Conservation (phyloP, 1,140 invertebrate genomes). For the Calliopsis andreniformis region DNA sequence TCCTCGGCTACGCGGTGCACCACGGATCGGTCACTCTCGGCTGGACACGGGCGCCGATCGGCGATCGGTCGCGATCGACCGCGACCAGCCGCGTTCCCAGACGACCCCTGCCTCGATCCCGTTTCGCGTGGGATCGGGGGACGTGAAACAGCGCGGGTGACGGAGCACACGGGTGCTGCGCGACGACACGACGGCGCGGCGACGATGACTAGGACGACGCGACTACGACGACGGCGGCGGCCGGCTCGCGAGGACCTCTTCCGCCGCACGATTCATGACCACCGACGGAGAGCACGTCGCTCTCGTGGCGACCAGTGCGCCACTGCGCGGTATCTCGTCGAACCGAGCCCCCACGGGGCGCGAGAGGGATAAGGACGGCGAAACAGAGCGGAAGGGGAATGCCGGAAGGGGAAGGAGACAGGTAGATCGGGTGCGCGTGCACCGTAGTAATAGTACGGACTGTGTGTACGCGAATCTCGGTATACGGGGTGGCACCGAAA, state of each 20-base stretch:
- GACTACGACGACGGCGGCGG: slow-evolving; percentile 43
- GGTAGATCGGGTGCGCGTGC: slow-evolving; percentile 38
- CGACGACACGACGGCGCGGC: slow-evolving; percentile 29
- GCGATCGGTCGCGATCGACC: too few relatives aligned
- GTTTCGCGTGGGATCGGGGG: too few relatives aligned
- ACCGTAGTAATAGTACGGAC: slow-evolving; percentile 23
- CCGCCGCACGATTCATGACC: slow-evolving; percentile 60
- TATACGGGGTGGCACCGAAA: not conserved
- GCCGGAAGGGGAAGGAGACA: slow-evolving; percentile 34
- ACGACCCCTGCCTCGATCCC: too few relatives aligned
- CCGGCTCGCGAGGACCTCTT: slow-evolving; percentile 60
- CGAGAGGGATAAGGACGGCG: slow-evolving; percentile 28
- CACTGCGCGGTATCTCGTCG: slow-evolving; percentile 55
- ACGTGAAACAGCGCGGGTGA: not conserved
- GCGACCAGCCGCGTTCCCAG: too few relatives aligned
- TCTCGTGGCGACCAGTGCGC: slow-evolving; percentile 59
- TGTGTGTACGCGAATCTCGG: too few relatives aligned
- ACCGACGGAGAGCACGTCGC: slow-evolving; percentile 57
- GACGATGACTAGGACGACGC: slow-evolving; percentile 34
- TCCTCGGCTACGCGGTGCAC: slow-evolving; percentile 12
- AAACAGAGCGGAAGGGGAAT: slow-evolving; percentile 32
- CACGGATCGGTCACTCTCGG: slow-evolving; percentile 1
- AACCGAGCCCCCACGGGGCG: slow-evolving; percentile 41
- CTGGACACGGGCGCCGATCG: not conserved
- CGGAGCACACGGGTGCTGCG: slow-evolving; percentile 10